Percentiles rank a stretch among this genome's conserved stretches.
Evolutionary conservation across 2,888 invertebrate species (phyloP).

Genomic region (Alitta virens): DNA sequence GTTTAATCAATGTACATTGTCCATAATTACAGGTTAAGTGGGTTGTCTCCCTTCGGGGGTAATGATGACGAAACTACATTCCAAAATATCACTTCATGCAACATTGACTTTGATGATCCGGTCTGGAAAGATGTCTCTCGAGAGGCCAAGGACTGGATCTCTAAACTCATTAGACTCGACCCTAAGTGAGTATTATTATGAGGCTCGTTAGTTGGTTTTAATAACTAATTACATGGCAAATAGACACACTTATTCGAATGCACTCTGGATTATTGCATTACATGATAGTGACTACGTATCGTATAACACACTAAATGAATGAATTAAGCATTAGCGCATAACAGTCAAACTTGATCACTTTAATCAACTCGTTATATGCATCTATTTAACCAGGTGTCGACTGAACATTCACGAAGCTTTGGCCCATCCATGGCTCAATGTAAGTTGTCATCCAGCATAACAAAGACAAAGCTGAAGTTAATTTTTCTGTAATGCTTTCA

Average conservation of each 20-base stretch:
- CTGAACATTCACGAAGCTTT: conserved; percentile 58
- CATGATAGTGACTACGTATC: background rate
- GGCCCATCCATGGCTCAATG: conserved; percentile 58
- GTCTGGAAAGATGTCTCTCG: conserved; percentile 49
- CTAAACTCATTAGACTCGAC: conserved; percentile 35
- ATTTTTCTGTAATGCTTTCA: too few species aligned
- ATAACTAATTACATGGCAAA: background rate
- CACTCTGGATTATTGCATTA: background rate
- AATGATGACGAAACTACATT: conserved; percentile 49
- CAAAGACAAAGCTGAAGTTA: too few species aligned
- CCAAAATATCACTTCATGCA: conserved; percentile 42
- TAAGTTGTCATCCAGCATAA: conserved; percentile 34
- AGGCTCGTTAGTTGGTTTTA: background rate
- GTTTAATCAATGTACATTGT: too few species aligned
- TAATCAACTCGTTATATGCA: too few species aligned
- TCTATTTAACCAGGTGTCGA: conserved; percentile 33
- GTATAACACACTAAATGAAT: too few species aligned
- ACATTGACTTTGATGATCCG: conserved; percentile 50
- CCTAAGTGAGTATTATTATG: conserved; percentile 1
- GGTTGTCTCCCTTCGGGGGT: conserved; percentile 55
- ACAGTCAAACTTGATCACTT: too few species aligned
- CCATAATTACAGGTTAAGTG: conserved; percentile 49
- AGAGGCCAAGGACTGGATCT: conserved; percentile 53
- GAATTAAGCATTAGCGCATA: too few species aligned
- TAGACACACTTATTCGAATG: background rate